Percentiles rank a stretch among this genome's conserved stretches.
Conservation (phyloP, 2,888 invertebrate species). For the Hyppa rectilinea region DNA sequence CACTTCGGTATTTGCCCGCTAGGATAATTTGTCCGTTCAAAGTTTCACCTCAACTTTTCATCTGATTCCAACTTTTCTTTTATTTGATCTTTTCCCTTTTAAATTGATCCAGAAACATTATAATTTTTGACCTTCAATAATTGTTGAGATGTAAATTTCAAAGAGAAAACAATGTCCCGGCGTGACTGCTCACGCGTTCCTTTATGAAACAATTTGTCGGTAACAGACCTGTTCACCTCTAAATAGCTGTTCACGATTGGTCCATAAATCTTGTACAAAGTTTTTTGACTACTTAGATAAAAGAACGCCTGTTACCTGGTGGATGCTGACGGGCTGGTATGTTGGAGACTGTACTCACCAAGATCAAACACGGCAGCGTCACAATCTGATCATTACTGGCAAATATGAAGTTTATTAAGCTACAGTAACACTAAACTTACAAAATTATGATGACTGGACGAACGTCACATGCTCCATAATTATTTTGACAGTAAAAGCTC, state of each 20-base stretch:
- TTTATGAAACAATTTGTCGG: conserved; percentile 32
- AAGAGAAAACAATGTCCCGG: conserved; percentile 43
- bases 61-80: too few species aligned
- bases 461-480: not conserved
- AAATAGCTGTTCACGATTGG: conserved; percentile 16
- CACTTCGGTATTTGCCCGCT: too few species aligned
- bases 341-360: not conserved
- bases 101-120: conserved; percentile 1
- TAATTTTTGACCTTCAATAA: conserved; percentile 9
- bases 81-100: too few species aligned
- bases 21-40: not conserved
- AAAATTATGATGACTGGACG: too few species aligned
- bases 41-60: too few species aligned
- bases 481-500: not conserved
- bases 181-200: conserved; percentile 27
- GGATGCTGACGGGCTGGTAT: too few species aligned
- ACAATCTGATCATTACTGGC: not conserved
- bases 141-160: conserved; percentile 40
- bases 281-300: not conserved
- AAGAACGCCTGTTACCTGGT: too few species aligned
- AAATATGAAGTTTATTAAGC: not conserved
- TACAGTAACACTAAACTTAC: not conserved
- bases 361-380: not conserved
- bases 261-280: not conserved
- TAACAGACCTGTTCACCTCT: conserved; percentile 6